A percentile compares a stretch with the other conserved stretches of the same genome.
Conservation (phyloP, 53 echinoderm and acorn worm species). For the Glandiceps talaboti region DNA sequence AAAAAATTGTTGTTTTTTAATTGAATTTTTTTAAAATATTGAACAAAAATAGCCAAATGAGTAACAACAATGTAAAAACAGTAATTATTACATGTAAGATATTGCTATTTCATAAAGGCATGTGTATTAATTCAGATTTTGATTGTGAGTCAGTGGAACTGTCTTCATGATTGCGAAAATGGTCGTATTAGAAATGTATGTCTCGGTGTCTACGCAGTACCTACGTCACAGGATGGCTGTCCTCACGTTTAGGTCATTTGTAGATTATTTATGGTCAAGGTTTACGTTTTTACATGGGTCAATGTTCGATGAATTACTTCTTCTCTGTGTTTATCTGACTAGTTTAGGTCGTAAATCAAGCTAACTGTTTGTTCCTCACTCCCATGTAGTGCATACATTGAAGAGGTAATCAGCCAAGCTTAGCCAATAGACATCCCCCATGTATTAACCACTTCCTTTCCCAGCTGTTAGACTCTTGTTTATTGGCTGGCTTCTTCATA, state of each 20-base stretch:
- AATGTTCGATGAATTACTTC: neutral
- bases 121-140: too few relatives aligned
- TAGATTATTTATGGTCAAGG: neutral
- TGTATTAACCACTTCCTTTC: neutral
- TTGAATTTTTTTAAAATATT: too few relatives aligned
- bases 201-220: too few relatives aligned
- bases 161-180: too few relatives aligned
- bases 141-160: too few relatives aligned
- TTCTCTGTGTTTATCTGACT: neutral
- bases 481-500: neutral
- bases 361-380: neutral
- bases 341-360: neutral
- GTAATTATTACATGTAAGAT: too few relatives aligned
- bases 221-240: neutral
- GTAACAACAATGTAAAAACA: too few relatives aligned
- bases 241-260: neutral
- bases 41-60: too few relatives aligned
- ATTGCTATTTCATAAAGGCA: too few relatives aligned
- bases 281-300: neutral
- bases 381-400: neutral
- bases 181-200: too few relatives aligned
- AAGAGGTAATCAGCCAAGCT: neutral
- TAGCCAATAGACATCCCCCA: neutral
- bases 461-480: neutral
- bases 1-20: too few relatives aligned